These are phyloP conservation scores for Gobionotothen gibberifrons DNA, from an alignment of 2,797 vertebrate species.

Conservation along the genomic window DNA sequence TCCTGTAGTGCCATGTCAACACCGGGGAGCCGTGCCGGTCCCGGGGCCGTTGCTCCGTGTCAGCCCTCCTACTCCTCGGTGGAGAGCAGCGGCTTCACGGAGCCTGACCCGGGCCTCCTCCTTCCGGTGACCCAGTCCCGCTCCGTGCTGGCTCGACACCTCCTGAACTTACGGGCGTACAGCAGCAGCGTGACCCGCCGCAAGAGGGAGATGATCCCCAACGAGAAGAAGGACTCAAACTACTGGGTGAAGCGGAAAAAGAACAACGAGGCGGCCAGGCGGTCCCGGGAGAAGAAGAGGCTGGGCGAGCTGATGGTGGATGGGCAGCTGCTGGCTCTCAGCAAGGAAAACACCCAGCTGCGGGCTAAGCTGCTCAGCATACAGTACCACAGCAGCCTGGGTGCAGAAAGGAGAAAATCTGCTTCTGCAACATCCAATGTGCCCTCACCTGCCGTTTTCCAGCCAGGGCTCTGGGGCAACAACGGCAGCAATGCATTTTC, in stretches of 20 bases:
- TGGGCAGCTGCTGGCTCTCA: conserved; percentile 77
- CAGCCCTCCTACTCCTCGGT: conserved; percentile 46
- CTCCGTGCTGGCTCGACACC: conserved; percentile 49
- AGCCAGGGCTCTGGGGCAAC: conserved; percentile 50
- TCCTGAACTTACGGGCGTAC: conserved; percentile 57
- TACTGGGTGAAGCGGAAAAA: conserved; percentile 93
- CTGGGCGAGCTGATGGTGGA: conserved; percentile 79
- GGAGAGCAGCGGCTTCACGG: conserved; percentile 38
- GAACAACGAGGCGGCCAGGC: conserved; percentile 92
- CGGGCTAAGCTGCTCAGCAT: conserved; percentile 71
- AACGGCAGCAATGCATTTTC: conserved; percentile 6
- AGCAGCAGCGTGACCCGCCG: conserved; percentile 55
- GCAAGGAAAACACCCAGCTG: conserved; percentile 78
- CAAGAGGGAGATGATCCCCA: conserved; percentile 79
- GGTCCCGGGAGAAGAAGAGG: conserved; percentile 88
- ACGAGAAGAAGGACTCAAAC: conserved; percentile 85
- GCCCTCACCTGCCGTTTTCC: conserved; percentile 33
- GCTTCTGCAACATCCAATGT: neutral
- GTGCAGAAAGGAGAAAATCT: conserved; percentile 21
- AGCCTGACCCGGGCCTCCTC: conserved; percentile 2
- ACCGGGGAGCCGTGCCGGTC: conserved; percentile 22
- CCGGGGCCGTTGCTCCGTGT: conserved; percentile 6
- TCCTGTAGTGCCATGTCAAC: conserved; percentile 52
- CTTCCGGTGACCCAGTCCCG: conserved; percentile 18
- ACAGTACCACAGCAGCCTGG: conserved; percentile 57